Percentiles rank a stretch among this genome's conserved stretches.
Conservation (phyloP, 1,140 invertebrate genomes). For the Paraescarpia echinospica region DNA sequence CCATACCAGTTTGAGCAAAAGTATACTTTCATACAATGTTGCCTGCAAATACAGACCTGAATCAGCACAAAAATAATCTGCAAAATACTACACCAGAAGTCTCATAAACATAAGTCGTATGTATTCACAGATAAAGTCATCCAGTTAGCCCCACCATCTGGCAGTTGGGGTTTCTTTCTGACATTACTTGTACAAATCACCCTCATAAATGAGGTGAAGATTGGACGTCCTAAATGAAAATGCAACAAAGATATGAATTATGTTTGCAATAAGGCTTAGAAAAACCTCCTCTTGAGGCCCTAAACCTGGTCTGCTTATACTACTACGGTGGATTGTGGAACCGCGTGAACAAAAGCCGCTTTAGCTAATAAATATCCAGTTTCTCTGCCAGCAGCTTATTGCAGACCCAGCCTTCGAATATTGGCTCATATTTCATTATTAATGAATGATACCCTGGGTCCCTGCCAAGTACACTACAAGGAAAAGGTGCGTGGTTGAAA, state of each 20-base stretch:
- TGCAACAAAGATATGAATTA: not conserved
- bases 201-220: not conserved
- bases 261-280: not conserved
- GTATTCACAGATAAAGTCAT: not conserved
- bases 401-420: not conserved
- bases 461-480: not conserved
- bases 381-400: not conserved
- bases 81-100: not conserved
- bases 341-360: not conserved
- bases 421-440: conserved; percentile 1
- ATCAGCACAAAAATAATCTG: not conserved
- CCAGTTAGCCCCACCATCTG: not conserved
- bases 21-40: not conserved
- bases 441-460: not conserved
- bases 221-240: not conserved
- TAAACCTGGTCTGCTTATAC: not conserved
- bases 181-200: not conserved
- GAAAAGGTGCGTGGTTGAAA: not conserved
- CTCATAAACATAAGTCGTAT: not conserved
- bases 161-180: not conserved
- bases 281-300: not conserved
- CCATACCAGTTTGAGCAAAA: not conserved
- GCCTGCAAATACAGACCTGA: too few relatives aligned
- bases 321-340: not conserved
- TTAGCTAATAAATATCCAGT: conserved; percentile 2